A percentile compares a stretch with the other conserved stretches of the same genome.
Conservation (phyloP, 2,113 vertebrate species). For the Tinamus guttatus region DNA sequence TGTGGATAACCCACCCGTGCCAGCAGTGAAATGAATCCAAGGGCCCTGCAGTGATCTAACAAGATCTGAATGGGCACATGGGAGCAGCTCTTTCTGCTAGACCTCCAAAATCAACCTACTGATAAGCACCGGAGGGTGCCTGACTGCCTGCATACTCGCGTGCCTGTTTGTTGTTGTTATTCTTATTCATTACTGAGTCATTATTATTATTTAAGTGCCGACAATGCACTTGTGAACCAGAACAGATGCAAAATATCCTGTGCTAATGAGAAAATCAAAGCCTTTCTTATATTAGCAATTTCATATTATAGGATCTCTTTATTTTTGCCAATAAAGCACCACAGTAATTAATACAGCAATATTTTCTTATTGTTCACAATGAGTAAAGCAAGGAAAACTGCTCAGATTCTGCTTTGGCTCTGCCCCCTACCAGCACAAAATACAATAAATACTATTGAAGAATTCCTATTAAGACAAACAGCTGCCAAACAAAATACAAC, state of each 20-base stretch:
- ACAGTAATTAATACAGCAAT: constrained; percentile 73
- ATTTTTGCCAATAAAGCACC: constrained; percentile 71
- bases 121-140: constrained; percentile 64
- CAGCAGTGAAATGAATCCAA: constrained; percentile 6
- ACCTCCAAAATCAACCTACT: constrained; percentile 58
- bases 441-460: constrained; percentile 47
- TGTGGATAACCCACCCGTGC: constrained; percentile 17
- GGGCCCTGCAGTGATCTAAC: constrained; percentile 1
- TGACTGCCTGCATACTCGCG: constrained; percentile 53
- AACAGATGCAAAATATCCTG: constrained; percentile 75
- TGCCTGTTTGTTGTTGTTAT: constrained; percentile 60
- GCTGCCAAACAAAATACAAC: constrained; percentile 56
- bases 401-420: constrained; percentile 48
- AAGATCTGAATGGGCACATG: constrained; percentile 28
- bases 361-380: constrained; percentile 62
- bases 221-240: constrained; percentile 69
- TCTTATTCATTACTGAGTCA: constrained; percentile 73
- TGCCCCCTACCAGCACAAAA: constrained; percentile 52
- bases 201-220: constrained; percentile 74
- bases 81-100: constrained; percentile 47
- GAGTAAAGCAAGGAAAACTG: constrained; percentile 58
- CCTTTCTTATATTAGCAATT: constrained; percentile 67
- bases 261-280: constrained; percentile 75
- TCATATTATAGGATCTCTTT: constrained; percentile 69
- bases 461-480: constrained; percentile 49